Evolutionary conservation across 1,140 invertebrate genomes (phyloP).

Genomic region (Drosophila athabasca): DNA sequence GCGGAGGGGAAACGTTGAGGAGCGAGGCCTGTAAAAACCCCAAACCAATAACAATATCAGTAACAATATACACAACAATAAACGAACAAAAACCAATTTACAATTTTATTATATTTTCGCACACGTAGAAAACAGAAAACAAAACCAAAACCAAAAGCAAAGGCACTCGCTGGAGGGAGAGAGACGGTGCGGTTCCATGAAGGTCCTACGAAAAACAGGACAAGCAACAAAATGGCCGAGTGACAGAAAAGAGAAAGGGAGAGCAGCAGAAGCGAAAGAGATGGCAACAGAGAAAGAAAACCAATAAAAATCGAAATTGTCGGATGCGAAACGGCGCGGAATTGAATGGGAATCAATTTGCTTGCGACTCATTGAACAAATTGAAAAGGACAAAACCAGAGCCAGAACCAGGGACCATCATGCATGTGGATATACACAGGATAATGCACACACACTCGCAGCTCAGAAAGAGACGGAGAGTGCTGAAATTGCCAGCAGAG

Average conservation of each 20-base stretch:
- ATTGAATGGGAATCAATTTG: conserved; percentile 83
- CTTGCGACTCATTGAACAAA: conserved; percentile 83
- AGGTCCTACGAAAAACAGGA: conserved; percentile 16
- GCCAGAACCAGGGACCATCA: conserved; percentile 37
- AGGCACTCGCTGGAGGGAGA: too few relatives aligned
- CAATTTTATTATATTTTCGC: conserved; percentile 79
- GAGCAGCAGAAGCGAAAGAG: background rate
- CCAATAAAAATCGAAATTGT: conserved; percentile 83
- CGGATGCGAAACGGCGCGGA: conserved; percentile 78
- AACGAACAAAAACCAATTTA: conserved; percentile 80
- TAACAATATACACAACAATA: conserved; percentile 76
- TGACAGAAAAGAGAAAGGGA: conserved; percentile 1
- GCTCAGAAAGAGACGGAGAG: background rate
- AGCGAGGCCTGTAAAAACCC: conserved; percentile 39
- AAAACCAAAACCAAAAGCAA: background rate
- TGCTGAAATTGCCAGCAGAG: conserved; percentile 81
- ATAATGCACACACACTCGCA: conserved; percentile 32
- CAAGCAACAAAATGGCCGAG: conserved; percentile 71
- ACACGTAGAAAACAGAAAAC: conserved; percentile 23
- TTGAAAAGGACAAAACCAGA: conserved; percentile 73
- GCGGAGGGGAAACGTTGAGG: background rate
- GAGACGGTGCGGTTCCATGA: background rate
- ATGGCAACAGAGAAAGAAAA: conserved; percentile 43
- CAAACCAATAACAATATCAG: conserved; percentile 75
- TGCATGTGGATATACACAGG: conserved; percentile 43